Evolutionary conservation across 2,888 invertebrate genomes (phyloP).

Genomic region (Heliconius sara): DNA sequence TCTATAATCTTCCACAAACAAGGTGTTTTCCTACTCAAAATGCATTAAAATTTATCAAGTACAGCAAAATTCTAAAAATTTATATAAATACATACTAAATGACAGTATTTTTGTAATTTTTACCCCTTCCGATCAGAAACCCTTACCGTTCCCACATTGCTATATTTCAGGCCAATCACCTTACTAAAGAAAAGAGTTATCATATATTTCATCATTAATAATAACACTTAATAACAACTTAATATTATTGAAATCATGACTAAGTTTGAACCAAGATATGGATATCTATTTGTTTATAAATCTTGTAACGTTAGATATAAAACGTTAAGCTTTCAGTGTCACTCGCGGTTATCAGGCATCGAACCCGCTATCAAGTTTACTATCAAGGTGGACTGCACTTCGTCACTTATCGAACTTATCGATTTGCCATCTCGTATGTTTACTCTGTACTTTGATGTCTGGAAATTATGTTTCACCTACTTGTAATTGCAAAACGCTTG

Average conservation of each 20-base stretch:
- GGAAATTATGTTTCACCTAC: conserved; percentile 12
- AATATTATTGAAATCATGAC: conserved; percentile 3
- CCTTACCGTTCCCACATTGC: no score
- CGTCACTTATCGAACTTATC: conserved; percentile 51
- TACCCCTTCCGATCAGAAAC: no score
- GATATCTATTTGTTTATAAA: conserved; percentile 19
- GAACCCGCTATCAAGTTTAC: conserved; percentile 77
- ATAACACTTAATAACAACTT: background rate
- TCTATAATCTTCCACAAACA: no score
- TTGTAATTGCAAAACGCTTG: conserved; percentile 21
- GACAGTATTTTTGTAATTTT: no score
- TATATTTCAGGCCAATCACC: no score
- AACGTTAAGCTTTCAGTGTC: conserved; percentile 69
- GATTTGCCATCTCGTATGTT: conserved; percentile 50
- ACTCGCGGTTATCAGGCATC: conserved; percentile 70
- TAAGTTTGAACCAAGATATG: conserved; percentile 4
- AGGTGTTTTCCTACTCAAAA: background rate
- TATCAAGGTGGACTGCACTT: conserved; percentile 74
- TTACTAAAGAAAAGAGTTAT: no score
- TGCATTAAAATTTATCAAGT: background rate
- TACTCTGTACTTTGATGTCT: conserved; percentile 23
- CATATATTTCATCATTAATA: no score
- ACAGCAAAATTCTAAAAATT: background rate
- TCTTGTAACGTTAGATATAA: conserved; percentile 15
- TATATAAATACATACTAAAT: background rate